These are phyloP conservation scores for Drosophila kanapiae DNA, from an alignment of 1,140 invertebrate genomes.

Conservation along the genomic window DNA sequence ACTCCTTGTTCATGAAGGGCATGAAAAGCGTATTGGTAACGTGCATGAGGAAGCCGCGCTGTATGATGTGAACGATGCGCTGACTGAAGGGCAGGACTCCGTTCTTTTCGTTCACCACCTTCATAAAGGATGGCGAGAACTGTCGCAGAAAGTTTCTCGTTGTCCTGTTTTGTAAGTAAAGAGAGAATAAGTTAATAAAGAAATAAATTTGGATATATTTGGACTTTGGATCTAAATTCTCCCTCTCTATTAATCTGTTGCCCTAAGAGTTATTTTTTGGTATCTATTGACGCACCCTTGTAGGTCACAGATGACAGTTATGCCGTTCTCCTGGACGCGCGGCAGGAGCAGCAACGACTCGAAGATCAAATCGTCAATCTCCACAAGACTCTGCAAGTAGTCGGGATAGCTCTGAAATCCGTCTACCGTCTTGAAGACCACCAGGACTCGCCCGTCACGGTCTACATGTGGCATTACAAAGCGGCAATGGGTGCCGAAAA, in stretches of 20 bases:
- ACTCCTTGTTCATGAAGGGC: slow-evolving; percentile 79
- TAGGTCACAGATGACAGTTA: slow-evolving; percentile 77
- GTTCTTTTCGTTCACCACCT: slow-evolving; percentile 76
- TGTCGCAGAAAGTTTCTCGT: slow-evolving; percentile 71
- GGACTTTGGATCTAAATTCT: too few species aligned
- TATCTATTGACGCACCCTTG: slow-evolving; percentile 54
- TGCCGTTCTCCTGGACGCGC: slow-evolving; percentile 70
- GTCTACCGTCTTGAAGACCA: slow-evolving; percentile 79
- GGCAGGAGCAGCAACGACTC: slow-evolving; percentile 75
- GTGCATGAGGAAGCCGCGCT: slow-evolving; percentile 77
- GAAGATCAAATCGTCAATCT: slow-evolving; percentile 83
- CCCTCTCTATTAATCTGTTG: too few species aligned
- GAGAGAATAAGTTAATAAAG: neutral
- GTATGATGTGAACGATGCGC: slow-evolving; percentile 72
- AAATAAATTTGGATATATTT: too few species aligned
- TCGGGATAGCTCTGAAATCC: slow-evolving; percentile 74
- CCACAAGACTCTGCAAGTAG: slow-evolving; percentile 72
- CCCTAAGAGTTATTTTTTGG: neutral
- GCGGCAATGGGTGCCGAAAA: slow-evolving; percentile 63
- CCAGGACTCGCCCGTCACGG: slow-evolving; percentile 67
- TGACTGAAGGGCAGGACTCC: slow-evolving; percentile 68
- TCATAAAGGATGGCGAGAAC: slow-evolving; percentile 71
- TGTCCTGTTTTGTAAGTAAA: slow-evolving; percentile 27
- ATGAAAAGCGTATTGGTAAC: slow-evolving; percentile 70
- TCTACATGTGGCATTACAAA: slow-evolving; percentile 78